Conservation (phyloP, 2,113 vertebrate genomes). For the Myrmecobius fasciatus region DNA sequence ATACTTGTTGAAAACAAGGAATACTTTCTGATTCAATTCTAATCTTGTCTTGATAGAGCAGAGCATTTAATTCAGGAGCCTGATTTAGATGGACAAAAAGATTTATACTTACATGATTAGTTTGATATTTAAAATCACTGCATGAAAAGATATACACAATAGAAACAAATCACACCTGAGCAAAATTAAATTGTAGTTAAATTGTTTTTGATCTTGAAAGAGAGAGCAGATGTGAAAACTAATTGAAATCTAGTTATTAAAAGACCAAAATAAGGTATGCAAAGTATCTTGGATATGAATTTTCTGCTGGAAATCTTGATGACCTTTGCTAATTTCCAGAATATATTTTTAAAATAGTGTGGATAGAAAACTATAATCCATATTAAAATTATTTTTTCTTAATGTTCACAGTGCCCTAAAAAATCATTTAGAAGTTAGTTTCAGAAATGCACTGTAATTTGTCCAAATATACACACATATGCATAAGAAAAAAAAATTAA, state of each 20-base stretch:
- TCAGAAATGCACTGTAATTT: slow-evolving; percentile 21
- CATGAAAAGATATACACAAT: slow-evolving; percentile 41
- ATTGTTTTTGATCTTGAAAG: slow-evolving; percentile 23
- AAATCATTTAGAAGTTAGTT: slow-evolving; percentile 40
- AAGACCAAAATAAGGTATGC: slow-evolving; percentile 50
- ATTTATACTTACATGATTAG: slow-evolving; percentile 36
- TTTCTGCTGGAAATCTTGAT: slow-evolving; percentile 41
- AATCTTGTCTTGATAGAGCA: slow-evolving; percentile 53
- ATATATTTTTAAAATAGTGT: background rate
- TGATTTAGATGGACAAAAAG: slow-evolving; percentile 30
- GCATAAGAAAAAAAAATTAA: background rate
- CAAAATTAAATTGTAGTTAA: slow-evolving; percentile 51
- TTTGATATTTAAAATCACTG: slow-evolving; percentile 40
- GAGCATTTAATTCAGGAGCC: slow-evolving; percentile 28
- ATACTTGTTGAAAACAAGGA: slow-evolving; percentile 61
- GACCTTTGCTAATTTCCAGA: slow-evolving; percentile 20
- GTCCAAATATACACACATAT: background rate
- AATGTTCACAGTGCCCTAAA: slow-evolving; percentile 12
- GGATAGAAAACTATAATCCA: background rate
- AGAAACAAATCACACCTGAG: background rate
- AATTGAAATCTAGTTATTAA: slow-evolving; percentile 40
- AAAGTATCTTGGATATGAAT: slow-evolving; percentile 59
- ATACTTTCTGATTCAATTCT: slow-evolving; percentile 2
- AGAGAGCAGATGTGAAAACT: background rate
- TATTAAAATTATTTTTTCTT: background rate